Evolutionary conservation across 2,797 vertebrate genomes (phyloP), one percentile per base, ranked within the genome.

Genomic region (Poecilia wingei): DNA sequence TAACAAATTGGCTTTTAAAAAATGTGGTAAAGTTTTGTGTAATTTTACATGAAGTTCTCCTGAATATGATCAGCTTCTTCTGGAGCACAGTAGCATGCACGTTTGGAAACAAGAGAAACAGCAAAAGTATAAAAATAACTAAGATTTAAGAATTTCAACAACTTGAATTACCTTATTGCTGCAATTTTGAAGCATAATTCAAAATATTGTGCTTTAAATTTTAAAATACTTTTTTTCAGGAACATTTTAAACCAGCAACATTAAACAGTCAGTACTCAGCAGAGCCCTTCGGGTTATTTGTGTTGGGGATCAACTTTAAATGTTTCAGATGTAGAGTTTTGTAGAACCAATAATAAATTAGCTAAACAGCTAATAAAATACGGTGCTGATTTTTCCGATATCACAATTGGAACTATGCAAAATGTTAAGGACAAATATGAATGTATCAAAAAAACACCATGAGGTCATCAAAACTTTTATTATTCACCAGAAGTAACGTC

Each of bases 401-500:
- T 69, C 4, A 12, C 41, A 45, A 46, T 25, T 0, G 13, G 12
- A 6, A 43, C 39, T 14, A n/a, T 16, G 10, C 6, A n/a, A 69
- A 69, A 70, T 43, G 39, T 25, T 22, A 8, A 39, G 8, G 36
- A 68, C 3, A 68, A 43, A 12, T 36, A 36, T 28, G 39, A 55
- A 74, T 59, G 6, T n/a, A 13, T 36, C 20, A 83, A 61, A 61
- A 57, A 3, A 76, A 75, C 82, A 81, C 66, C n/a, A 53, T 9
- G 16, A 81, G 53, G 76, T 18, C 75, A 83, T 81, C 74, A 84
- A 84, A 83, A 82, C 22, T 28, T 92, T 93, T 91, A 89, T 91
- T 93, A 82, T 89, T 87, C 84, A 90, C 82, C 89, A 90, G 81
- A 92, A 94, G 89, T 83, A 55, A 87, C 83, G 86, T 84, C 25